phyloP scores from a whole-genome alignment of 2,888 invertebrate genomes.

The Plutella xylostella region DNA sequence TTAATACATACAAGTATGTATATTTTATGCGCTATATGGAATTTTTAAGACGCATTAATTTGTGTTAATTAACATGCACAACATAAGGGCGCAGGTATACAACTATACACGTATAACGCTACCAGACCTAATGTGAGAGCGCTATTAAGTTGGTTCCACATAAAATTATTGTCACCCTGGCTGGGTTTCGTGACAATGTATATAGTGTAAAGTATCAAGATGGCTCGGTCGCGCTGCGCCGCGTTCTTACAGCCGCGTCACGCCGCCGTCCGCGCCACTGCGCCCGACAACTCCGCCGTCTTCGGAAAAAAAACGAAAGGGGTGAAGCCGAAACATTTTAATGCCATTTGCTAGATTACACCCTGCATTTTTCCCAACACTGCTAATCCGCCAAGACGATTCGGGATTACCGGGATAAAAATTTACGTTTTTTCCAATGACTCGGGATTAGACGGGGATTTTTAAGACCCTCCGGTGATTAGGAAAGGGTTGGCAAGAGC shows the following conservation, averaged over 20 bases:
- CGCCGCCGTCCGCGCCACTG: slow-evolving; percentile 62
- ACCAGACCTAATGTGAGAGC: too few species aligned
- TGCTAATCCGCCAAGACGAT: slow-evolving; percentile 65
- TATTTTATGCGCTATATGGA: too few species aligned
- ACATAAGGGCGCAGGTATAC: too few species aligned
- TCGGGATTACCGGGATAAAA: slow-evolving; percentile 57
- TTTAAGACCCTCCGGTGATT: slow-evolving; percentile 55
- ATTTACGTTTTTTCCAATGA: slow-evolving; percentile 64
- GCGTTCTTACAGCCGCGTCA: slow-evolving; percentile 45
- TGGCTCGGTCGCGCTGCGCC: slow-evolving; percentile 19
- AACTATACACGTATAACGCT: too few species aligned
- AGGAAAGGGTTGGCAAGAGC: slow-evolving; percentile 54
- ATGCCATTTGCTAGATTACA: slow-evolving; percentile 71
- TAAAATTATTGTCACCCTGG: too few species aligned
- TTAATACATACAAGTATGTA: too few species aligned
- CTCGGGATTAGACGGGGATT: slow-evolving; percentile 51
- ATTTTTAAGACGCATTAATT: too few species aligned
- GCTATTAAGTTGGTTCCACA: too few species aligned
- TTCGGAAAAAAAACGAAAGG: slow-evolving; percentile 65
- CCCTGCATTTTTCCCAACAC: slow-evolving; percentile 65
- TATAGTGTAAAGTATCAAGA: slow-evolving; percentile 43
- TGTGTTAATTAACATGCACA: too few species aligned
- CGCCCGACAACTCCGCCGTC: slow-evolving; percentile 62
- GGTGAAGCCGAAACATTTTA: slow-evolving; percentile 68
- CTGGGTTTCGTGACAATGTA: too few species aligned